Evolutionary conservation across 2,888 invertebrate genomes (phyloP), one percentile per base, ranked within the genome.

Genomic region (Fissipunctia ypsillon): DNA sequence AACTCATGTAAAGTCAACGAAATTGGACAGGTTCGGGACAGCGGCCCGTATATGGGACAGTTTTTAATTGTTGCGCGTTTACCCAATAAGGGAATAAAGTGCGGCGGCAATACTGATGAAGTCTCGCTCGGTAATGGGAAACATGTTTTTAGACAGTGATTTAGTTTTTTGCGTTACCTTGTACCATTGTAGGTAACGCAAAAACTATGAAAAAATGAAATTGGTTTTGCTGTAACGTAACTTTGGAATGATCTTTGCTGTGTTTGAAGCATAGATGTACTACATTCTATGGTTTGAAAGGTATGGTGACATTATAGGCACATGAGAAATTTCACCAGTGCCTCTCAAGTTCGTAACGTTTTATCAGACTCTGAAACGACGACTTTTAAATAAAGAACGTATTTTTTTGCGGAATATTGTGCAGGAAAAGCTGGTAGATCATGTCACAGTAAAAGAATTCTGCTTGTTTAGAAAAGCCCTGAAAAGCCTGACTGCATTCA

Each of bases 1-100:
- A 71, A 81, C 81, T 81, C 84, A 81, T 81, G 81, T 84, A 35
- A 81, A 84, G 81, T 71, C 84, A 84, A 84, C 85, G 70, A 84
- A 84, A 86, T 86, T 80, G 78, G 70, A 78, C 81, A 31, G 78
- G 84, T 75, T 65, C 65, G 71, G 60, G 25, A 61, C 60, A 75
- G 54, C 45, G 16, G 52, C 12, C 84, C 81, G 10, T 73, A 66
- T 78, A 60, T 12, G 71, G 84, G 1, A 61, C 60, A 60, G 14
- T 70, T 78, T 83, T 84, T 84, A 86, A 86, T 81, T 86, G 78
- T 75, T 28, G 9, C 54, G 41, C 48, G 60, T 74, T 69, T 45
- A 52, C 86, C 69, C 57, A 64, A 68, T 73, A 84, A 65, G 86
- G 84, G 16, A 59, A 78, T 77, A 77, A 60, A 74, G 60, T 77